These are phyloP conservation scores for Alexandromys fortis DNA, from an alignment of 2,113 vertebrate genomes.

Conservation along the genomic window DNA sequence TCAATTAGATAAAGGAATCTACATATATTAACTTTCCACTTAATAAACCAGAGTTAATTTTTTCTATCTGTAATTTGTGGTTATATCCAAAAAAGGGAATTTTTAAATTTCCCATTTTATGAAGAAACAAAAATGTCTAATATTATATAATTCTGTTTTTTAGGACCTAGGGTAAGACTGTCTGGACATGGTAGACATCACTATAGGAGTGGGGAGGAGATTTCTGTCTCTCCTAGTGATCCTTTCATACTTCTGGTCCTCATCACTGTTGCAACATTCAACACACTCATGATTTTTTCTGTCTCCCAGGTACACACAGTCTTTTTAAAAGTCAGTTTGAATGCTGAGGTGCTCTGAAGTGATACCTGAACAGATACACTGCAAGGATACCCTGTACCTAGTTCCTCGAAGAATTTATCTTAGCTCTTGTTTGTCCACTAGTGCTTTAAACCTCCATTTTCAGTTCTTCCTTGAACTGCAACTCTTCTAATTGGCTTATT, in stretches of 20 bases:
- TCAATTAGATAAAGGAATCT: not conserved
- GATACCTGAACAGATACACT: not conserved
- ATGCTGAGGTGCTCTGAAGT: not conserved
- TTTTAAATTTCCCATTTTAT: not conserved
- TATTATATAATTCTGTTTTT: not conserved
- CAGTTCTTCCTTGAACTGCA: not conserved
- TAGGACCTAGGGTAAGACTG: not conserved
- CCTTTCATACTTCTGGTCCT: not conserved
- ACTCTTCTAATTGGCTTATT: not conserved
- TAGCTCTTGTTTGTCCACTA: not conserved
- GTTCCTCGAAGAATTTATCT: not conserved
- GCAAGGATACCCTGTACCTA: not conserved
- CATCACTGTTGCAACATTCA: not conserved
- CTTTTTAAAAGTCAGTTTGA: conserved; percentile 1
- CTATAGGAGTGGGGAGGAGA: not conserved
- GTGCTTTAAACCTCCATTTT: not conserved
- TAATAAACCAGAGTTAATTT: conserved; percentile 7
- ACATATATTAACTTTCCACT: not conserved
- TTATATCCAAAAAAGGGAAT: not conserved
- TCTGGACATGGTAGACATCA: not conserved
- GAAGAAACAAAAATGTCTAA: not conserved
- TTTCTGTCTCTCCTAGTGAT: not conserved
- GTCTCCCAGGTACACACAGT: not conserved
- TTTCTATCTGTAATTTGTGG: not conserved
- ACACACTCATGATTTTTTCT: not conserved